A percentile compares a stretch with the other conserved stretches of the same genome.
phyloP scores from a whole-genome alignment of 2,797 vertebrate genomes.

The Epinephelus coioides region DNA sequence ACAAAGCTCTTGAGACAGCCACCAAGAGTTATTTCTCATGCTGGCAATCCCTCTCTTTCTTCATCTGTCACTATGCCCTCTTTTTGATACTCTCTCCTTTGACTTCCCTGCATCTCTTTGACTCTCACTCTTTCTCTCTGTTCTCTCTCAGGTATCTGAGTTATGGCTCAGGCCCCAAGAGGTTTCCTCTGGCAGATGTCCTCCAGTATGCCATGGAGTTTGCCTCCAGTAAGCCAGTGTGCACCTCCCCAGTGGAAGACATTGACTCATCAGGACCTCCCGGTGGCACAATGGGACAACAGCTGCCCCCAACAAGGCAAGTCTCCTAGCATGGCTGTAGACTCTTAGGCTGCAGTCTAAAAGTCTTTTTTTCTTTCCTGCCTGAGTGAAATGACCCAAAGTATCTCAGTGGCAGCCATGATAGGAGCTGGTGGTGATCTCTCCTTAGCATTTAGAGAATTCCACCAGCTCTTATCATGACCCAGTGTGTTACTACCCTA shows the following conservation, averaged over 20 bases:
- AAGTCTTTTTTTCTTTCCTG: too few relatives aligned
- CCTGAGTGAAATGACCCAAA: too few relatives aligned
- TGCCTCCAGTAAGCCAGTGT: conserved; percentile 97
- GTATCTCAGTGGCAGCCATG: too few relatives aligned
- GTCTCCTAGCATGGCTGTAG: conserved; percentile 2
- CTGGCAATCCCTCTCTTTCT: conserved; percentile 2
- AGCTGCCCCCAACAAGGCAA: conserved; percentile 89
- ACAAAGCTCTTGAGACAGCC: conserved; percentile 9
- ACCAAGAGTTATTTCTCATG: conserved; percentile 17
- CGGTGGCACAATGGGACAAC: conserved; percentile 85
- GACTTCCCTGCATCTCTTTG: conserved; percentile 13
- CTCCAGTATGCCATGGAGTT: conserved; percentile 99
- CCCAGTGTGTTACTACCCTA: too few relatives aligned
- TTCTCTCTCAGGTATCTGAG: conserved; percentile 93
- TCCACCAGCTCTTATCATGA: too few relatives aligned
- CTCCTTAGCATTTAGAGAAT: too few relatives aligned
- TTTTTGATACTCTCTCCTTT: conserved; percentile 7
- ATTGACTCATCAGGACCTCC: conserved; percentile 91
- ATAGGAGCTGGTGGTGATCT: too few relatives aligned
- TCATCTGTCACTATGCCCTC: neutral
- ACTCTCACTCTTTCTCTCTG: neutral
- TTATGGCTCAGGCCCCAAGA: conserved; percentile 98
- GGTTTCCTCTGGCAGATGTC: conserved; percentile 98
- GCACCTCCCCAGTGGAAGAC: conserved; percentile 95
- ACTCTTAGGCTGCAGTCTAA: too few relatives aligned